Percentiles rank a stretch among this genome's conserved stretches.
Evolutionary conservation across 2,888 invertebrate genomes (phyloP).

Genomic region (Glyphotaelius pellucidus): DNA sequence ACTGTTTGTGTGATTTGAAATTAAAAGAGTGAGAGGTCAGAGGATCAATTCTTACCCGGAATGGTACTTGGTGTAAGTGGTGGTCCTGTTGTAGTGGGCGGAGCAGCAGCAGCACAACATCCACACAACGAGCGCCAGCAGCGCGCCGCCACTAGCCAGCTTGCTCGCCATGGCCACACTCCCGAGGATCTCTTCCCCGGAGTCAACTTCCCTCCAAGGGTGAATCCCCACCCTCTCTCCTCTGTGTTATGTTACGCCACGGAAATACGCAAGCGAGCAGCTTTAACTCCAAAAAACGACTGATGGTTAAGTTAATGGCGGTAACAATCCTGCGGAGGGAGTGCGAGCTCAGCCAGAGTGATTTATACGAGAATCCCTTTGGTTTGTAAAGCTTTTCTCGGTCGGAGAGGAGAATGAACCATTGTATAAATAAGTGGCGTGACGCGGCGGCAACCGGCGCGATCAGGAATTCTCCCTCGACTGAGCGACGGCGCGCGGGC

Average conservation of each 20-base stretch:
- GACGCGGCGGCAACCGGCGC: constrained; percentile 34
- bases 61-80: constrained; percentile 46
- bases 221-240: background rate
- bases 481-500: constrained; percentile 33
- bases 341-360: background rate
- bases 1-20: no score
- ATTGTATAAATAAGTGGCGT: constrained; percentile 36
- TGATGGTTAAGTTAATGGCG: background rate
- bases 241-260: background rate
- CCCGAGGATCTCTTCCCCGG: background rate
- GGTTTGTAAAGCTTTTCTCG: background rate
- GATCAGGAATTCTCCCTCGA: constrained; percentile 43
- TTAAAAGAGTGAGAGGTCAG: background rate
- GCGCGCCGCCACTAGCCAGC: background rate
- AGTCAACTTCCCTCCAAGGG: background rate
- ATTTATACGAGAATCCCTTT: constrained; percentile 10
- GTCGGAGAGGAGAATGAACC: constrained; percentile 25
- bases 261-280: background rate
- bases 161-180: background rate
- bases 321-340: background rate
- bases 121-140: background rate
- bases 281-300: background rate
- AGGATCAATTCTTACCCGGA: constrained; percentile 21
- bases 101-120: constrained; percentile 21
- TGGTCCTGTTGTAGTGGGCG: constrained; percentile 32